Evolutionary conservation across 2,888 invertebrate genomes (phyloP), one percentile per base, ranked within the genome.

Genomic region (Autographa gamma): DNA sequence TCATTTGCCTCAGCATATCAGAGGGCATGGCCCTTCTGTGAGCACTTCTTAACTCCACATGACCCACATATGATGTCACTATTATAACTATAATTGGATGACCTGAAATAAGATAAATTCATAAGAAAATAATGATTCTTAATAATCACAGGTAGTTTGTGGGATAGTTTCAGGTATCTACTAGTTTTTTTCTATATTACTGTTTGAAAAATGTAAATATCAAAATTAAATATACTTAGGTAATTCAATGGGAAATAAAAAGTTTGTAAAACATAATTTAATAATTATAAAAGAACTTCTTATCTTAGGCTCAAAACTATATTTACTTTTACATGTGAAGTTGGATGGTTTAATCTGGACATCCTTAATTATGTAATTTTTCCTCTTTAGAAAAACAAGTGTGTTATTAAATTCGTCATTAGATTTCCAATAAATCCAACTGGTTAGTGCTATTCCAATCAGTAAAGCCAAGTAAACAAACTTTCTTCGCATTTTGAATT

Each of bases 51-150:
- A 97, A 89, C 81, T 97, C 96, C 41, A 97, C 96, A 90, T 98
- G 97, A 0, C 97, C 97, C 19, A 97, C 97, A 91, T 97, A 97
- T 0, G 98, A 98, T 16, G 98, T 98, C 32, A 98, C 96, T 69
- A 98, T 95, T 66, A 97, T 94, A 32, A 96, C 69, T 54, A 93
- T 69, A 43, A 90, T 88, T 54, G 86, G 82, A 5, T 81, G 77
- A 63, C 73, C 94, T 94, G 89, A 54, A 91, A 91, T 2, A 31
- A 61, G 14, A 25, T 25, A 18, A 52, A 25, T 56, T 56, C 13
- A 56, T 25, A 9, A 56, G 13, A 13, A 38, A 38, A 38, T 38
- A 11, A 38, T 11, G 8, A 38, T 25, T 25, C 3, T 25, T 25
- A 25, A 25, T 25, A 25, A 25, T 2, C 25, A 25, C 25, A 25